Base-by-base conservation (phyloP, 2,113 vertebrate genomes). In the Camelus bactrianus region DNA sequence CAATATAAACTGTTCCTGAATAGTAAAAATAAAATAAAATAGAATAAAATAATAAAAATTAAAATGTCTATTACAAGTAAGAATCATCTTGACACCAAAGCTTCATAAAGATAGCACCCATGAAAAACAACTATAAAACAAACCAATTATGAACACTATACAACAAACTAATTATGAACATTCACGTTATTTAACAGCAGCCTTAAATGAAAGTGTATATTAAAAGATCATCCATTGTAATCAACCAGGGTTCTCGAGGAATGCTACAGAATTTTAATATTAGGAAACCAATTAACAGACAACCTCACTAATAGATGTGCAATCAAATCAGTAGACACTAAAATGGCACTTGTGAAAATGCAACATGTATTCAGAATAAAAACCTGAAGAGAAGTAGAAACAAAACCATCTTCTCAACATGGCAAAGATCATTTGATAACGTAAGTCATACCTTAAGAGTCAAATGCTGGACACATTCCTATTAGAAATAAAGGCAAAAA, bases 1-100 rank as follows among this genome's bases (percentile, higher is more conserved):
- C 77, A 97, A 86, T 95, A 82, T 97, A 98, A 97, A 98, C 93
- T 96, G 65, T 96, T 69, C 46, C 62, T 69, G 30, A 97, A 94
- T 42, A 92, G 62, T 89, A 81, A 85, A 87, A 46, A 48, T 81
- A 87, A n/a, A 79, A 75, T 24, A 60, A 26, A 50, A 77, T 42
- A 42, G 38, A 42, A 42, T 42, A 42, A 42, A 42, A 42, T 42
- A 92, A 96, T 48, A 88, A 67, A 94, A 96, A 35, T 91, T 91
- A 69, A 93, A 95, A 82, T 80, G 38, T 60, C 64, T 42, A 50
- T 79, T 84, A 52, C 50, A 86, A 79, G 17, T 73, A 95, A 96
- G 95, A 91, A 67, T 84, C 72, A 87, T 87, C 83, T 85, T 93
- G n/a, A 92, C 56, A 92, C 17, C 58, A 89, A 82, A 93, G 46